phyloP scores from a whole-genome alignment of 2,113 vertebrate species.

The Struthidea cinerea region DNA sequence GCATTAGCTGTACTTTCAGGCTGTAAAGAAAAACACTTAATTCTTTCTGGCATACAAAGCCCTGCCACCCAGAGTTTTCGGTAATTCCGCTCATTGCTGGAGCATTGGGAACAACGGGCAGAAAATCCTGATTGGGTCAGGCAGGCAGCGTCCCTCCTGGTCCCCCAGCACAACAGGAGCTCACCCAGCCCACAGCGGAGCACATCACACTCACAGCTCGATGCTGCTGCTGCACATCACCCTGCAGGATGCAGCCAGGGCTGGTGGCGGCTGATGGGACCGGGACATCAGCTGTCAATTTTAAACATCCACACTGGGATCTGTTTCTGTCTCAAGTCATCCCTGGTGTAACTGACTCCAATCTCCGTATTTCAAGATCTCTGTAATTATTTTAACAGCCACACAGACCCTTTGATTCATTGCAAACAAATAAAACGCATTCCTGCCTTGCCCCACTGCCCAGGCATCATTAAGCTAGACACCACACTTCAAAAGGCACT shows the following conservation, averaged over 20 bases:
- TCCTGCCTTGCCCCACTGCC: not conserved
- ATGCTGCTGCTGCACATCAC: no score
- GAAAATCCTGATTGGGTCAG: not conserved
- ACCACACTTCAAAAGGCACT: not conserved
- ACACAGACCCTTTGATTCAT: not conserved
- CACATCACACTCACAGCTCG: not conserved
- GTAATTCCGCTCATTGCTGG: not conserved
- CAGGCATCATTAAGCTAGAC: not conserved
- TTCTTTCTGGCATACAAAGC: not conserved
- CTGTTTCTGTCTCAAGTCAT: not conserved
- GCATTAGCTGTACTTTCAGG: not conserved
- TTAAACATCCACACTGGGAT: not conserved
- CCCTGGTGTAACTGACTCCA: not conserved
- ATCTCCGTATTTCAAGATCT: not conserved
- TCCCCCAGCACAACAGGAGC: not conserved
- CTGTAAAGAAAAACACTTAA: not conserved
- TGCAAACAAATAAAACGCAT: not conserved
- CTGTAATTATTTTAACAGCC: not conserved
- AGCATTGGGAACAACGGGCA: not conserved
- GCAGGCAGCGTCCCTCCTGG: not conserved
- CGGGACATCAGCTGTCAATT: not conserved
- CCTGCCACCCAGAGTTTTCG: accelerated
- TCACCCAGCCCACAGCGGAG: not conserved
- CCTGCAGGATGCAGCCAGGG: not conserved
- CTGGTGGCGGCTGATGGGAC: not conserved